Percentiles rank a stretch among this genome's conserved stretches.
These are phyloP conservation scores for Strix aluco DNA, from an alignment of 2,113 vertebrate genomes.

Conservation along the genomic window DNA sequence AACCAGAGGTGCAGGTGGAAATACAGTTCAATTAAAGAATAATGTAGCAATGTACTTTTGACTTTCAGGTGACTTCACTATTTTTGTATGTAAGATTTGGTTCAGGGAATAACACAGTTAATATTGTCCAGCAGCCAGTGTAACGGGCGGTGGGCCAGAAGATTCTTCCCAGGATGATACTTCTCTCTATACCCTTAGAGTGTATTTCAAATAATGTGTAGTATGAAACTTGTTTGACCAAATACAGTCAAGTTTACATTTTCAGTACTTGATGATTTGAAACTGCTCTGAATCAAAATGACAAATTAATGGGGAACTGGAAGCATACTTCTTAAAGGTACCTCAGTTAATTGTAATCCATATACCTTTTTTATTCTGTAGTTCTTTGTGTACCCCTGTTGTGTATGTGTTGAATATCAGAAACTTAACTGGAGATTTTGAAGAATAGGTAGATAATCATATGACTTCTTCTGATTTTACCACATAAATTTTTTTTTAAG, in stretches of 20 bases:
- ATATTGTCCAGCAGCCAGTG: neutral
- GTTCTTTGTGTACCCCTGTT: neutral
- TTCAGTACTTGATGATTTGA: neutral
- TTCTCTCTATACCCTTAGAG: neutral
- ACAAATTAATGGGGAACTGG: neutral
- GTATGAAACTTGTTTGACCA: neutral
- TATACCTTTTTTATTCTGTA: neutral
- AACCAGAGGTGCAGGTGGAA: neutral
- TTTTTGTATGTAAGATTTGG: neutral
- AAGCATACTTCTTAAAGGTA: neutral
- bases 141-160: neutral
- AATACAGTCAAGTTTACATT: conserved; percentile 34
- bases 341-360: neutral
- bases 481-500: neutral
- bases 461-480: neutral
- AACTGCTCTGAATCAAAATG: conserved; percentile 20
- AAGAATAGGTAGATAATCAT: neutral
- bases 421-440: neutral
- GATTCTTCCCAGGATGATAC: conserved; percentile 20
- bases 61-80: neutral
- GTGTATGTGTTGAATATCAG: neutral
- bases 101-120: neutral
- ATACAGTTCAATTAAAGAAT: neutral
- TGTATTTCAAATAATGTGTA: neutral
- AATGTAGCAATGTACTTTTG: neutral